A percentile compares a stretch with the other conserved stretches of the same genome.
phyloP scores from a whole-genome alignment of 1,140 invertebrate genomes.

The Drosophila truncata region DNA sequence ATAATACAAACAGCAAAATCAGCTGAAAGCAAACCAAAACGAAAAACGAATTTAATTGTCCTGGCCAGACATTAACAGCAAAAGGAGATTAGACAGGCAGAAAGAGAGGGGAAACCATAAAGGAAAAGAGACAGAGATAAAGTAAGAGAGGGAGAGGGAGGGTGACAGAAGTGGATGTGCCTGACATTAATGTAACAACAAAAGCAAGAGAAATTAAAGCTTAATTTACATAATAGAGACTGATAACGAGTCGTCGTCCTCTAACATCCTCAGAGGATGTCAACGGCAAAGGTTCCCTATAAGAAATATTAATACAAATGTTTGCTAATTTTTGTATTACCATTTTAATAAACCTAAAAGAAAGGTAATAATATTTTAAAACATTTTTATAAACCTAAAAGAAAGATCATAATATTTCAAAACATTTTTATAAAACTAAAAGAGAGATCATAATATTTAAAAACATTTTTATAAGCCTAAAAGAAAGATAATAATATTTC shows the following conservation, averaged over 20 bases:
- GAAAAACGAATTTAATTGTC: constrained; percentile 40
- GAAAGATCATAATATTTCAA: too few species aligned
- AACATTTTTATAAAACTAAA: too few species aligned
- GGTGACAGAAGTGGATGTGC: not conserved
- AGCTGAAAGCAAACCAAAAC: constrained; percentile 11
- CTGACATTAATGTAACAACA: constrained; percentile 41
- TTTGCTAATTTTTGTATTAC: not conserved
- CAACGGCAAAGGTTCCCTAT: not conserved
- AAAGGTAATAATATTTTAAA: not conserved
- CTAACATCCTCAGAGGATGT: not conserved
- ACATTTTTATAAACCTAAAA: too few species aligned
- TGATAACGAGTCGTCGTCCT: constrained; percentile 33
- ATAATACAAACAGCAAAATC: constrained; percentile 26
- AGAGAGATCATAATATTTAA: too few species aligned
- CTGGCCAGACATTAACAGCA: constrained; percentile 35
- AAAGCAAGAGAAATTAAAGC: constrained; percentile 36
- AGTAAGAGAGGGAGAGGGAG: not conserved
- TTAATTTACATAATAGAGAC: constrained; percentile 48
- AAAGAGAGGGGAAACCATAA: not conserved
- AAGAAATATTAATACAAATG: not conserved
- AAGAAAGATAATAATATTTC: too few species aligned
- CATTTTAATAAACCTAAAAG: not conserved
- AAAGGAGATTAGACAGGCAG: constrained; percentile 13
- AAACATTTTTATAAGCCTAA: too few species aligned
- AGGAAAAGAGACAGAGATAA: not conserved